Evolutionary conservation across 2,888 invertebrate species (phyloP), one percentile per base, ranked within the genome.

Genomic region (Drosophila colorata): DNA sequence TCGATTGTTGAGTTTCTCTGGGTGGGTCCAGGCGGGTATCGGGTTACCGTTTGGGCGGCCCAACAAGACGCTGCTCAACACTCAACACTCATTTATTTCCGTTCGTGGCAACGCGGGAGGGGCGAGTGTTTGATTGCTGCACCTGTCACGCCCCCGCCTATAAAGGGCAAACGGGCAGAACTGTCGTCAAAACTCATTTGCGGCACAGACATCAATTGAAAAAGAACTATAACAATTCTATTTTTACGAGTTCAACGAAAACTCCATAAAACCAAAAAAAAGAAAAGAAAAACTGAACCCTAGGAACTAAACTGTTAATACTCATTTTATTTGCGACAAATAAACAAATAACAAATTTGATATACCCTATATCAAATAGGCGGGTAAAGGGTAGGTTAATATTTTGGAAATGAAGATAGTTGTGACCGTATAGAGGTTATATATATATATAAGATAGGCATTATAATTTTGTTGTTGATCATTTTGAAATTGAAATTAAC

Each of bases 251-350:
- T 85, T 79, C 80, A 70, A 51, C 60, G 76, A 67, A 87, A 84
- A 74, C 47, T 63, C 63, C 58, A 84, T 81, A 66, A 79, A 82
- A n/a, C n/a, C n/a, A n/a, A 70, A 41, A 46, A 48, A 6, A 18
- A 40, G 56, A 38, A 55, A 38, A 40, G 59, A 37, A 25, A 35
- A 66, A 65, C 44, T 43, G 66, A 80, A 49, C 67, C 55, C 78
- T 20, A 49, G 43, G 35, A 46, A 60, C 43, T 48, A 53, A 57
- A 57, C 60, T 44, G 64, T 57, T 60, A 64, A 70, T 65, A 49
- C 72, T 63, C 71, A 57, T 74, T 84, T 83, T 79, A 87, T 87
- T 84, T 85, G 87, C 69, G 76, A 80, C 85, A 85, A 87, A 84
- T 84, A 85, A 85, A 87, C 85, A 85, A 84, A 82, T 71, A 78